These are phyloP conservation scores for Pavo muticus DNA, from an alignment of 2,113 vertebrate species.

Conservation along the genomic window DNA sequence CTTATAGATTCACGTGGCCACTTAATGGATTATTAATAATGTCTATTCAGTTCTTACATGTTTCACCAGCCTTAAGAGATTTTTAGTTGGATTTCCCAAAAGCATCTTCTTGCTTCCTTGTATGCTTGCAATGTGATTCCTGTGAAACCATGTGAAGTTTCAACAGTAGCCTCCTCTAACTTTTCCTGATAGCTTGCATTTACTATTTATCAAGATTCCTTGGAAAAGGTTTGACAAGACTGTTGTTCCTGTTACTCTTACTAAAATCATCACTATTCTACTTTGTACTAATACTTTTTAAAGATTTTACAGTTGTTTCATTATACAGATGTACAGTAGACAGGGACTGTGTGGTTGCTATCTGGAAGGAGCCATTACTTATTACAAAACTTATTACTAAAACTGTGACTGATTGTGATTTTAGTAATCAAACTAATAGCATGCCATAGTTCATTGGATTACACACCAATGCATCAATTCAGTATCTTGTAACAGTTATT, in stretches of 20 bases:
- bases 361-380: background rate
- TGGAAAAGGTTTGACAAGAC: background rate
- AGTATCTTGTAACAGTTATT: background rate
- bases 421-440: background rate
- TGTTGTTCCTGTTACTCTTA: background rate
- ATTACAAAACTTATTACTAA: background rate
- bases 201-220: accelerated
- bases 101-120: background rate
- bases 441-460: background rate
- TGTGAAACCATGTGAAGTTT: background rate
- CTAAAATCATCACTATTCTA: background rate
- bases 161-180: background rate
- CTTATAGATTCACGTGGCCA: constrained; percentile 14
- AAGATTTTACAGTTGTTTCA: background rate
- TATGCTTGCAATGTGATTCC: background rate
- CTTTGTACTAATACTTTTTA: background rate
- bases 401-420: background rate
- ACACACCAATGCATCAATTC: background rate
- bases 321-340: no score
- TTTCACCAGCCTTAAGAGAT: background rate
- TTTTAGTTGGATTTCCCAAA: background rate
- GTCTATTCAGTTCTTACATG: constrained; percentile 11
- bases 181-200: background rate
- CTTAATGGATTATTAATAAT: constrained; percentile 61
- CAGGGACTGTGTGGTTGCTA: background rate